Evolutionary conservation across 2,888 invertebrate genomes (phyloP).

Genomic region (Eilema sororculum): DNA sequence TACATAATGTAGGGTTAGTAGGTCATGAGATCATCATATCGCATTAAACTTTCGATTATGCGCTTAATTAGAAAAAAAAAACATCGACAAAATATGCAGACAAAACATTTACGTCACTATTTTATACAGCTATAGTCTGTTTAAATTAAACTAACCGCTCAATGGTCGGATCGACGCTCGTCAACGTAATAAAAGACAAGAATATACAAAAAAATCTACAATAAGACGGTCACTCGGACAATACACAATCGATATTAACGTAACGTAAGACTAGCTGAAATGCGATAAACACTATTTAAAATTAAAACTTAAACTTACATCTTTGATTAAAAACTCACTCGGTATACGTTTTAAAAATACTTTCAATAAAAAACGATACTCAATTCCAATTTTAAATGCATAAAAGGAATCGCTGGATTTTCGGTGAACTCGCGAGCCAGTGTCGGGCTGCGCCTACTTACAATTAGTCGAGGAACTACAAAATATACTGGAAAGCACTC

Average conservation of each 20-base stretch:
- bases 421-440: slow-evolving; percentile 59
- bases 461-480: slow-evolving; percentile 76
- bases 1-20: slow-evolving; percentile 80
- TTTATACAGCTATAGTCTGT: slow-evolving; percentile 73
- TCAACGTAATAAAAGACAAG: slow-evolving; percentile 74
- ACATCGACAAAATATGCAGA: slow-evolving; percentile 85
- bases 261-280: slow-evolving; percentile 87
- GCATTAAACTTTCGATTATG: slow-evolving; percentile 74
- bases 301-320: slow-evolving; percentile 84
- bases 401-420: slow-evolving; percentile 69
- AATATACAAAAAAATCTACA: slow-evolving; percentile 83
- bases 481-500: slow-evolving; percentile 72
- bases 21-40: slow-evolving; percentile 85
- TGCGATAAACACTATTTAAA: slow-evolving; percentile 84
- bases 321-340: slow-evolving; percentile 86
- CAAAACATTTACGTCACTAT: slow-evolving; percentile 74
- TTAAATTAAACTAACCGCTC: slow-evolving; percentile 68
- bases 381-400: slow-evolving; percentile 80
- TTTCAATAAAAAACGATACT: slow-evolving; percentile 71
- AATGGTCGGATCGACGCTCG: slow-evolving; percentile 65
- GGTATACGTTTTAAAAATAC: slow-evolving; percentile 77
- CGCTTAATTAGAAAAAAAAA: slow-evolving; percentile 79
- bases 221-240: slow-evolving; percentile 74
- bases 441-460: slow-evolving; percentile 42
- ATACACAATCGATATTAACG: slow-evolving; percentile 78